Percentiles rank a stretch among this genome's conserved stretches.
phyloP scores from a whole-genome alignment of 2,888 invertebrate species.

The Leucoma salicis region DNA sequence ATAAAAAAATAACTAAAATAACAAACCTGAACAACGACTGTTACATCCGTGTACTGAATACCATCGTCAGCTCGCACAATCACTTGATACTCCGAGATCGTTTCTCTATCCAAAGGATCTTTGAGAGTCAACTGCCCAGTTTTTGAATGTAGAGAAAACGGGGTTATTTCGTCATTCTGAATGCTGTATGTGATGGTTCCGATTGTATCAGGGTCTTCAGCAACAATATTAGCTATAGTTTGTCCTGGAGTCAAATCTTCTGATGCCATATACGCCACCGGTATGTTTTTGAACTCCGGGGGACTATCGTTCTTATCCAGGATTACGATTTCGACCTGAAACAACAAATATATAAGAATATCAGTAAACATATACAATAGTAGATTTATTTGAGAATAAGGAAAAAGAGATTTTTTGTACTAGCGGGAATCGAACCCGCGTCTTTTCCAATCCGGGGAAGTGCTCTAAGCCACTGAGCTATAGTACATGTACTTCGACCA shows the following conservation, averaged over 20 bases:
- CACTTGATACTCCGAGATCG: slow-evolving; percentile 89
- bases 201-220: slow-evolving; percentile 93
- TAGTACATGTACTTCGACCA: too few species aligned
- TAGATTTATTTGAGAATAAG: too few species aligned
- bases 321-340: slow-evolving; percentile 91
- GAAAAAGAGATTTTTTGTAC: too few species aligned
- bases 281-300: slow-evolving; percentile 91
- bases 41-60: slow-evolving; percentile 90
- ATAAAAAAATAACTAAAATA: slow-evolving; percentile 18
- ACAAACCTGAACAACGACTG: slow-evolving; percentile 89
- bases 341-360: too few species aligned
- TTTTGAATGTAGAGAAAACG: slow-evolving; percentile 87
- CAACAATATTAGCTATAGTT: slow-evolving; percentile 88
- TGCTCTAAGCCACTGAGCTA: too few species aligned
- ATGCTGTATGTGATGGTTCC: slow-evolving; percentile 89
- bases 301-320: slow-evolving; percentile 97
- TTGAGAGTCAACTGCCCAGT: slow-evolving; percentile 88
- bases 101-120: slow-evolving; percentile 92
- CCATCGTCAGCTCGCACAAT: slow-evolving; percentile 94
- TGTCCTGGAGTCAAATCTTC: slow-evolving; percentile 93
- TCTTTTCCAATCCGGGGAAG: too few species aligned
- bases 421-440: too few species aligned
- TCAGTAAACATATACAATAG: too few species aligned
- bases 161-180: slow-evolving; percentile 84
- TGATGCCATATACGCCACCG: slow-evolving; percentile 88